Evolutionary conservation across 2,888 invertebrate genomes (phyloP), one percentile per base, ranked within the genome.

Genomic region (Hirtodrosophila trivittata): DNA sequence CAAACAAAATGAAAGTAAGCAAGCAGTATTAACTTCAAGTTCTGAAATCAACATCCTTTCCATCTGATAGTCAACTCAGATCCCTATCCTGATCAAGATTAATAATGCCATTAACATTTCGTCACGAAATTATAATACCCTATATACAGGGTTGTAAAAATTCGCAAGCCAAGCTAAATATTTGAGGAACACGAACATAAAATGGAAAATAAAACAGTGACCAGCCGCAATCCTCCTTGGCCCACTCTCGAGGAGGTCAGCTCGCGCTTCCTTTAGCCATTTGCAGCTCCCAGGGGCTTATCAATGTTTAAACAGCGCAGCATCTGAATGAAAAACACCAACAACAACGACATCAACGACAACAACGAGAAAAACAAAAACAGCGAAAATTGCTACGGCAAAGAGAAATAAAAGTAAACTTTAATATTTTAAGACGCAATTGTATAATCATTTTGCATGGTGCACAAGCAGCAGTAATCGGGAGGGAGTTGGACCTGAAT

Each of bases 271-370:
- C 42, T 26, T 30, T 13, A 14, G 37, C 25, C 67, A 33, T 60
- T 64, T 57, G 55, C 52, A 66, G 37, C 50, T 62, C 47, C 33
- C 33, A 9, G 37, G 32, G 57, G 65, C 77, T 77, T 83, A 77
- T 77, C 77, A 83, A 78, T 77, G 84, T 77, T 77, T 77, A 83
- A 83, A 75, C 77, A 83, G 77, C 63, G 69, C 54, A 59, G 47
- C 67, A 49, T 30, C 2, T 21, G 5, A 3, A 21, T 21, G n/a
- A 49, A 51, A 58, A 37, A 37, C 67, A 54, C 9, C 8, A 25
- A 32, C 13, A 25, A 25, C 25, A 25, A 25, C 6, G 25, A 25
- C 3, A 25, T 25, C 10, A 21, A 42, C 16, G 30, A 41, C 30
- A 18, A 33, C 37, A 62, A 43, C n/a, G 42, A 6, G 12, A 33